Evolutionary conservation across 2,888 invertebrate species (phyloP), one percentile per base, ranked within the genome.

Genomic region (Oegoconia quadripuncta): DNA sequence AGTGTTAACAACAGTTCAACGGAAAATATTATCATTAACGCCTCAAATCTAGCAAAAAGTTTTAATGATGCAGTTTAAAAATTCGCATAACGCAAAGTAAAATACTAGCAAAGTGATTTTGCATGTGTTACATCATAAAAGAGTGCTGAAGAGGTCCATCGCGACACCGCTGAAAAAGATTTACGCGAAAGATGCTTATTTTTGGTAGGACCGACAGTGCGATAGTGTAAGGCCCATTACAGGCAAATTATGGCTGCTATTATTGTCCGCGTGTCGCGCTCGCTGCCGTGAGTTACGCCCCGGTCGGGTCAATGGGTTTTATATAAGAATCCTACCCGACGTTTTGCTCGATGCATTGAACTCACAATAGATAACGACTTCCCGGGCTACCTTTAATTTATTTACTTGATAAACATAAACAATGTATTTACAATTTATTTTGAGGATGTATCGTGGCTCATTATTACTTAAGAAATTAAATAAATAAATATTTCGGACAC

Each of bases 211-310:
- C 78, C 80, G 83, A 83, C 84, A 84, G 76, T 67, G 78, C 81
- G 83, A 84, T 84, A 84, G 84, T 82, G 79, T 81, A 79, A 74
- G 75, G 74, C 78, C 82, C 83, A 83, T 82, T 83, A 83, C 77
- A 81, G 75, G 79, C 79, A 82, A 83, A 82, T 82, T 83, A 83
- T 83, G 73, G 73, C 67, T 40, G 72, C 80, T 79, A 81, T 83
- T 83, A 82, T 80, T 71, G 81, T 77, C 78, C 80, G 74, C 65
- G 69, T 75, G 79, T 78, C 83, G 74, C 74, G 74, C 67, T 66
- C 64, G 64, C 67, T 62, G 58, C 57, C 63, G 69, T 81, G 81
- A 82, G 76, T 80, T 82, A 81, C 76, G 59, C 63, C 64, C 69
- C 60, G 60, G 63, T 58, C 70, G 75, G 81, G 81, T 78, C 83